phyloP scores from a whole-genome alignment of 1,140 invertebrate species.

The Listronotus oregonensis region DNA sequence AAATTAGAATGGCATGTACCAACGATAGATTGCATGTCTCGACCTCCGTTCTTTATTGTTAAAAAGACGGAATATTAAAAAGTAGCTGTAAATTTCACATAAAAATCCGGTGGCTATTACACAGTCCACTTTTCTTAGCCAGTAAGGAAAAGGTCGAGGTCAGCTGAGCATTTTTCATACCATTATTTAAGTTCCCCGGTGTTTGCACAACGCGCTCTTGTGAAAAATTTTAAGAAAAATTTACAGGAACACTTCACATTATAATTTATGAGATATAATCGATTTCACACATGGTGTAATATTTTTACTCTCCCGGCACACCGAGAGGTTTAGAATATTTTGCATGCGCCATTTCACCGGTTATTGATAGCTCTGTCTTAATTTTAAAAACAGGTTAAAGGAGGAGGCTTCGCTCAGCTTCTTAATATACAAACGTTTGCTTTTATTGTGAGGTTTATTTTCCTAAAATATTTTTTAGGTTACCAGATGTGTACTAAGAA shows the following conservation, averaged over 20 bases:
- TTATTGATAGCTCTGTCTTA: slow-evolving; percentile 29
- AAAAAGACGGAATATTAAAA: slow-evolving; percentile 28
- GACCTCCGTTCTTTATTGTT: slow-evolving; percentile 14
- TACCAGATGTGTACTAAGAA: no score
- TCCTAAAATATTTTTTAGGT: no score
- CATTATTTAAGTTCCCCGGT: slow-evolving; percentile 19
- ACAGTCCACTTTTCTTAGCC: slow-evolving; percentile 29
- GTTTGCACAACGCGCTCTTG: slow-evolving; percentile 22
- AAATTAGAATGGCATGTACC: no score
- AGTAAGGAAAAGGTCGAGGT: slow-evolving; percentile 19
- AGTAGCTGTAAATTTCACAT: slow-evolving; percentile 23
- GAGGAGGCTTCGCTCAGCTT: neutral
- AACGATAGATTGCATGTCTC: slow-evolving; percentile 18
- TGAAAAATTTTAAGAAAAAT: slow-evolving; percentile 26
- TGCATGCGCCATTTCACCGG: slow-evolving; percentile 20
- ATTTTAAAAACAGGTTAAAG: slow-evolving; percentile 18
- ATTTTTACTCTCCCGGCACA: slow-evolving; percentile 4
- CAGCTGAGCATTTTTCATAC: slow-evolving; percentile 25
- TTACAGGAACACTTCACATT: slow-evolving; percentile 20
- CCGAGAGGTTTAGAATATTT: slow-evolving; percentile 14
- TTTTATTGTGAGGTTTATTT: no score
- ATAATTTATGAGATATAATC: slow-evolving; percentile 35
- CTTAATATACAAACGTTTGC: neutral
- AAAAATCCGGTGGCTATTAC: slow-evolving; percentile 16
- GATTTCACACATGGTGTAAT: slow-evolving; percentile 31